Evolutionary conservation across 2,888 invertebrate genomes (phyloP), one percentile per base, ranked within the genome.

Genomic region (Sylvicola fuscatus): DNA sequence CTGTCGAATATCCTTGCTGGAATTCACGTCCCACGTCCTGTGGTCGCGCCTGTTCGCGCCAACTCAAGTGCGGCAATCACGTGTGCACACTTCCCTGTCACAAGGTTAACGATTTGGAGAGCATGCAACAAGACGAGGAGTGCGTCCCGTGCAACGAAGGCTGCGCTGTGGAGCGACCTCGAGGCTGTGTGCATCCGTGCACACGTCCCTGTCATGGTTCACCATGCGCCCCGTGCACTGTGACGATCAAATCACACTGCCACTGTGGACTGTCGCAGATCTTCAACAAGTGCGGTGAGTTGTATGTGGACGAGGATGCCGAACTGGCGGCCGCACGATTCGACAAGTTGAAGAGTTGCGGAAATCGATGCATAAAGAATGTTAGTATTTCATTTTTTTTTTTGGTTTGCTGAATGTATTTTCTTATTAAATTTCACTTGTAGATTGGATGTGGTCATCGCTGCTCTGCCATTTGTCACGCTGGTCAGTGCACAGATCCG

Each of bases 371-470:
- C 49, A 78, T 86, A 1, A 82, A 77, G 60, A 75, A 68, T 58
- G 80, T 80, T 54, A 58, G 64, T 54, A 37, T 39, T 42, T n/a
- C 4, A 21, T 35, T 34, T 38, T 14, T n/a, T n/a, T n/a, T n/a
- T n/a, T n/a, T n/a, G n/a, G n/a, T n/a, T n/a, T n/a, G n/a, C n/a
- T n/a, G n/a, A n/a, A n/a, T n/a, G n/a, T n/a, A n/a, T n/a, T n/a
- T n/a, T n/a, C n/a, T n/a, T n/a, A n/a, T n/a, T 14, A 6, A 5
- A 26, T 33, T 37, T 28, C 32, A n/a, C n/a, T n/a, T n/a, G n/a
- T n/a, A 86, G 74, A 71, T 81, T 51, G 54, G 69, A 6, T 93
- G 92, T 57, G 82, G 84, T 1, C 92, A 93, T 57, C 72, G 81
- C 6, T 87, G 86, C 51, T 60, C 66, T 27, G 61, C 70, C 6